These are phyloP conservation scores for Clarias batrachus DNA, from an alignment of 2,113 vertebrate genomes.

Conservation along the genomic window DNA sequence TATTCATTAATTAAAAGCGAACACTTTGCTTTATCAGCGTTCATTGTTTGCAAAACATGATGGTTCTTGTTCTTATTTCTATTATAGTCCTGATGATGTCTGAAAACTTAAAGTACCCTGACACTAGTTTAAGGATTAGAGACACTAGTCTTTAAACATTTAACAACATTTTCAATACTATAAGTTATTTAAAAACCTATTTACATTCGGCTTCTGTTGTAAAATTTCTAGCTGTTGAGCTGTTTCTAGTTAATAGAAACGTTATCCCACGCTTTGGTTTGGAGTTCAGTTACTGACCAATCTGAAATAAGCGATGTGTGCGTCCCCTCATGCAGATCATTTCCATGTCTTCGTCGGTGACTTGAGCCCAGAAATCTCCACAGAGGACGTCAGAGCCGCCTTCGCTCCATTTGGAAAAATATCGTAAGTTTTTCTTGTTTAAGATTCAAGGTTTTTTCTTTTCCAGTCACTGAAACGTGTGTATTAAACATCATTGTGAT, in stretches of 20 bases:
- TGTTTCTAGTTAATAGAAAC: not conserved
- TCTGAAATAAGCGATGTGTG: not conserved
- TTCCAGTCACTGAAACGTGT: not conserved
- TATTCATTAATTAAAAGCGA: not conserved
- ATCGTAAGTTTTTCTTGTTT: slow-evolving; percentile 82
- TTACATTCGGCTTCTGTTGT: not conserved
- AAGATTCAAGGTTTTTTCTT: not conserved
- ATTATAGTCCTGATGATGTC: not conserved
- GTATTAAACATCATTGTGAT: not conserved
- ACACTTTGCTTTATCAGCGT: not conserved
- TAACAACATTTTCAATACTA: not conserved
- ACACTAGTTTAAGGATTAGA: not conserved
- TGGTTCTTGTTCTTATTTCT: not conserved
- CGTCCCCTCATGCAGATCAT: slow-evolving; percentile 77
- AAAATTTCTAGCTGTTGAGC: not conserved
- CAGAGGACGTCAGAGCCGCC: slow-evolving; percentile 96
- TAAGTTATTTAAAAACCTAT: not conserved
- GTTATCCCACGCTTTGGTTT: not conserved
- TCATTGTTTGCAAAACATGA: not conserved
- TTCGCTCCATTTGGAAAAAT: slow-evolving; percentile 97
- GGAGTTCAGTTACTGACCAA: not conserved
- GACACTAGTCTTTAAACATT: not conserved
- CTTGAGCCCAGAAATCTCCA: slow-evolving; percentile 98
- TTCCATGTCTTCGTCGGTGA: slow-evolving; percentile 99
- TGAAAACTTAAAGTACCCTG: not conserved